phyloP scores from a whole-genome alignment of 1,140 invertebrate species.

The Bombus ignitus region DNA sequence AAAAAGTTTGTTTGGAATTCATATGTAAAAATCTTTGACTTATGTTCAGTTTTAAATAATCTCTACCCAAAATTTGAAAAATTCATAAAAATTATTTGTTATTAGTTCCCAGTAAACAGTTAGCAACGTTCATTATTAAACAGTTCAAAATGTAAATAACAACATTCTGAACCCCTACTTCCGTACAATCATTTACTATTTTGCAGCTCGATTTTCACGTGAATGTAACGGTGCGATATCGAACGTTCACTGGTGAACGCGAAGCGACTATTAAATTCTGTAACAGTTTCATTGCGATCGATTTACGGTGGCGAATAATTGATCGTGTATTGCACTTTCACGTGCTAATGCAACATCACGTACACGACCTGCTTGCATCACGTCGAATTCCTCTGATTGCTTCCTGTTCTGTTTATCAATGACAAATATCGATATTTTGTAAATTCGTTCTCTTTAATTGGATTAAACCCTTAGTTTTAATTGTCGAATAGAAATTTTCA shows the following conservation, averaged over 20 bases:
- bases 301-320: constrained; percentile 31
- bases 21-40: too few relatives aligned
- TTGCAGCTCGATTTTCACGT: constrained; percentile 10
- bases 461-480: background rate
- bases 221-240: constrained; percentile 15
- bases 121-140: too few relatives aligned
- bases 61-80: background rate
- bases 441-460: background rate
- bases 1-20: too few relatives aligned
- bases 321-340: constrained; percentile 40
- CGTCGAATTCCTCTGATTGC: constrained; percentile 23
- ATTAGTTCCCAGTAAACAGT: too few relatives aligned
- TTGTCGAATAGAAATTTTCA: too few relatives aligned
- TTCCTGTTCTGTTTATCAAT: constrained; percentile 25
- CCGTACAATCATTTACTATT: background rate
- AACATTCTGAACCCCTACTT: background rate
- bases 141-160: background rate
- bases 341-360: constrained; percentile 45
- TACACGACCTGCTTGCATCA: constrained; percentile 28
- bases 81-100: background rate
- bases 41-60: too few relatives aligned
- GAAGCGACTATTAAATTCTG: constrained; percentile 43
- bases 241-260: constrained; percentile 5
- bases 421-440: background rate
- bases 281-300: constrained; percentile 47